A percentile compares a stretch with the other conserved stretches of the same genome.
These are phyloP conservation scores for Gastrophysa polygoni DNA, from an alignment of 2,888 invertebrate species.

Conservation along the genomic window DNA sequence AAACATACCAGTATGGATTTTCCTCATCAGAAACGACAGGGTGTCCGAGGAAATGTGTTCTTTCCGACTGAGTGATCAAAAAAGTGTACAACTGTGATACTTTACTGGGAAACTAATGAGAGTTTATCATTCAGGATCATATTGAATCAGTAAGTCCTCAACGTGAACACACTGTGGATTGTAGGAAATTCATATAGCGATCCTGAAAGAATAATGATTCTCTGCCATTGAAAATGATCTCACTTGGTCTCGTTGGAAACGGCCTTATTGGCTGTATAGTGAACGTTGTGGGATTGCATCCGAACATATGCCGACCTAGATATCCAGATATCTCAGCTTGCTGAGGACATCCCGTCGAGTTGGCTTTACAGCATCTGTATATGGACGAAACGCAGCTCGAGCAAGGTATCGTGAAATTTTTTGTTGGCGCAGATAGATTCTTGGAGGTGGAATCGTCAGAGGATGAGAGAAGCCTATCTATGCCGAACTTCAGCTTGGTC, in stretches of 20 bases:
- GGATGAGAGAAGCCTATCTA: slow-evolving; percentile 69
- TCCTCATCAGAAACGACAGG: too few relatives aligned
- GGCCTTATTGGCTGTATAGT: slow-evolving; percentile 56
- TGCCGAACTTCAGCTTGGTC: slow-evolving; percentile 68
- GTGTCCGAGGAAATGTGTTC: too few relatives aligned
- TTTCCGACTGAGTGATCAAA: too few relatives aligned
- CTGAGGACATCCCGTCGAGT: slow-evolving; percentile 34
- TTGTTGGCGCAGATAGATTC: slow-evolving; percentile 34
- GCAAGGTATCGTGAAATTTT: slow-evolving; percentile 61
- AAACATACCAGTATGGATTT: too few relatives aligned
- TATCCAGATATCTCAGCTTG: slow-evolving; percentile 28
- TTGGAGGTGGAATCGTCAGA: slow-evolving; percentile 5
- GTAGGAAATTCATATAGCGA: too few relatives aligned
- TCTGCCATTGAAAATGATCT: background rate
- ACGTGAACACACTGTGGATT: too few relatives aligned
- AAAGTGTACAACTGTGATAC: too few relatives aligned
- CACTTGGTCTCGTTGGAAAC: slow-evolving; percentile 54
- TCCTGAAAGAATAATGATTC: too few relatives aligned
- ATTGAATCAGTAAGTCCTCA: too few relatives aligned
- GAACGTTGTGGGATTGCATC: slow-evolving; percentile 37
- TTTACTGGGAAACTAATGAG: too few relatives aligned
- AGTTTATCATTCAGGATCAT: too few relatives aligned
- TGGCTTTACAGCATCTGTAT: slow-evolving; percentile 65
- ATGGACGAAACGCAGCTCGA: slow-evolving; percentile 70
- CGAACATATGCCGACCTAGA: slow-evolving; percentile 29